These are phyloP conservation scores for Trissolcus japonicus DNA, from an alignment of 2,888 invertebrate genomes.

Conservation along the genomic window DNA sequence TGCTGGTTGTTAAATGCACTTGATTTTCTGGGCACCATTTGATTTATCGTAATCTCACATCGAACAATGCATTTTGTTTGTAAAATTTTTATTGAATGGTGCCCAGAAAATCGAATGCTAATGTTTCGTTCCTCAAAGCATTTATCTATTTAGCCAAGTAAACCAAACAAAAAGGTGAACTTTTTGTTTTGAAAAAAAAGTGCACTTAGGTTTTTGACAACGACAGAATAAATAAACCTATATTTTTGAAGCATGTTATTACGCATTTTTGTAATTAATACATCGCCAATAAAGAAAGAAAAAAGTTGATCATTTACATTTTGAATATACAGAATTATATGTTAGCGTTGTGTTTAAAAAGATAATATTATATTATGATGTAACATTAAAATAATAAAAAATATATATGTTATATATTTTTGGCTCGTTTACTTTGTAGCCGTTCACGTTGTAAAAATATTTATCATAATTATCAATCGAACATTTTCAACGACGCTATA, in stretches of 20 bases:
- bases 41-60: background rate
- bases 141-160: slow-evolving; percentile 60
- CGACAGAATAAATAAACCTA: slow-evolving; percentile 51
- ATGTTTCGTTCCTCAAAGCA: slow-evolving; percentile 61
- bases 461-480: slow-evolving; percentile 5
- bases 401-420: slow-evolving; percentile 71
- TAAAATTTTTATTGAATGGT: background rate
- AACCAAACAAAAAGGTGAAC: slow-evolving; percentile 49
- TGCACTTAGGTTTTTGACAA: slow-evolving; percentile 60
- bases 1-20: slow-evolving; percentile 28
- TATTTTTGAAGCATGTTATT: slow-evolving; percentile 68
- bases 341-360: slow-evolving; percentile 73
- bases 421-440: slow-evolving; percentile 37
- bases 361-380: slow-evolving; percentile 74
- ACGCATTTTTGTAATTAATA: slow-evolving; percentile 69
- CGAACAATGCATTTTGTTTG: too few relatives aligned
- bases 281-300: slow-evolving; percentile 58
- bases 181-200: too few relatives aligned
- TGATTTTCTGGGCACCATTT: slow-evolving; percentile 9
- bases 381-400: slow-evolving; percentile 70
- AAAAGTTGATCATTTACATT: slow-evolving; percentile 64
- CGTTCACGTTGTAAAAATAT: slow-evolving; percentile 22
- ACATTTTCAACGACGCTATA: too few relatives aligned
- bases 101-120: slow-evolving; percentile 14
- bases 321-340: slow-evolving; percentile 70